Evolutionary conservation across 2,797 vertebrate species (phyloP), one percentile per base, ranked within the genome.

Genomic region (Pipistrellus nathusii): DNA sequence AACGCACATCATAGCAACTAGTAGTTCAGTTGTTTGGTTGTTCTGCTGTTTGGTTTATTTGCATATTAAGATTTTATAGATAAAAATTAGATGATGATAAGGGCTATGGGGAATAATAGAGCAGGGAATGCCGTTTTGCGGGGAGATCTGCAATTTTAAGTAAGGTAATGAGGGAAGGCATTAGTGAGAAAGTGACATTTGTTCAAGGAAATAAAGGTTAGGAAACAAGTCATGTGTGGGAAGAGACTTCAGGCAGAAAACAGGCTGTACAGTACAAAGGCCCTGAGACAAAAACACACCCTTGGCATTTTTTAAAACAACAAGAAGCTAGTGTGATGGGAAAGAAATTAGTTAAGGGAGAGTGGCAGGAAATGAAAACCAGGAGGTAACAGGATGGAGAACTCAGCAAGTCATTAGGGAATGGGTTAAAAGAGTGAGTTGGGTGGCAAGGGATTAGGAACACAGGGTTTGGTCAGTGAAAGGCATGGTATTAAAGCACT

Each of bases 71-170:
- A 25, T 62, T 62, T 14, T 62, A 75, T 48, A 48, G 48, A 48
- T 75, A 27, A n/a, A 75, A 27, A 62, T 81, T 87, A 81, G 35
- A 73, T 66, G 25, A 13, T 41, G 27, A 53, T 62, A 73, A 72
- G 48, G 11, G 2, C 1, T 81, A 38, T 44, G 21, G 57, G 48
- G 27, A 4, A 72, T 73, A 82, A 38, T 48, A 86, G n/a, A 73
- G 11, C 15, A 48, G 17, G 51, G 64, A 53, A 72, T 62, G 23
- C 5, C 48, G 68, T 0, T 35, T 41, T 17, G 17, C 2, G 11
- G 41, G 51, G 41, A 75, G 18, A 35, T 44, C 46, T 88, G 64
- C 55, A 53, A 35, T 83, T 85, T 91, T 71, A 88, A 92, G 66
- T 32, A 75, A 7, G 2, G 27, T 51, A 51, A 30, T 44, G 6